Evolutionary conservation across 2,888 invertebrate genomes (phyloP).

Genomic region (Chaitophorus viminalis): DNA sequence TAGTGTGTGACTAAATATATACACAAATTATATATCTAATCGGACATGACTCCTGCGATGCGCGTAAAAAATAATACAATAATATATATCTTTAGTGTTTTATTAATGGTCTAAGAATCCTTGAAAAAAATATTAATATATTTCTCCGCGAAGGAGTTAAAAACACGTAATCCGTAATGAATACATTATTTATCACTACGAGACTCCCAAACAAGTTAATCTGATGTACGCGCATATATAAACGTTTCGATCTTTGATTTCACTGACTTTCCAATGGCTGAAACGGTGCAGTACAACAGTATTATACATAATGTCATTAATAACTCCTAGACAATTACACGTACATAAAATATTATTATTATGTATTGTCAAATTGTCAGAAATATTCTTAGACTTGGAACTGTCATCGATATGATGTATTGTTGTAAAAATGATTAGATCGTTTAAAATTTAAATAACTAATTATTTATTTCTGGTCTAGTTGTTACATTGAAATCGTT

Average conservation of each 20-base stretch:
- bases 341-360: no score
- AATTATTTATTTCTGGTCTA: neutral
- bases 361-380: neutral
- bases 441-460: neutral
- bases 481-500: no score
- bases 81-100: neutral
- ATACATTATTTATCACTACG: slow-evolving; percentile 25
- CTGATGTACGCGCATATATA: neutral
- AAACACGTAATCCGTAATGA: slow-evolving; percentile 29
- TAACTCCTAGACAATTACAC: neutral
- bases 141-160: neutral
- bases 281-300: neutral
- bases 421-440: neutral
- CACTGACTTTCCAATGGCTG: slow-evolving; percentile 49
- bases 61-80: neutral
- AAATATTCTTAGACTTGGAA: neutral
- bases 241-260: slow-evolving; percentile 29
- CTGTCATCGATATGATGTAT: neutral
- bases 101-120: neutral
- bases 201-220: neutral
- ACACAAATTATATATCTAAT: slow-evolving; percentile 14
- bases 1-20: slow-evolving; percentile 16
- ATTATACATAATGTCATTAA: neutral
- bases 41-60: neutral
- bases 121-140: neutral